These are phyloP conservation scores for Cariama cristata DNA, from an alignment of 2,113 vertebrate species.

Conservation along the genomic window DNA sequence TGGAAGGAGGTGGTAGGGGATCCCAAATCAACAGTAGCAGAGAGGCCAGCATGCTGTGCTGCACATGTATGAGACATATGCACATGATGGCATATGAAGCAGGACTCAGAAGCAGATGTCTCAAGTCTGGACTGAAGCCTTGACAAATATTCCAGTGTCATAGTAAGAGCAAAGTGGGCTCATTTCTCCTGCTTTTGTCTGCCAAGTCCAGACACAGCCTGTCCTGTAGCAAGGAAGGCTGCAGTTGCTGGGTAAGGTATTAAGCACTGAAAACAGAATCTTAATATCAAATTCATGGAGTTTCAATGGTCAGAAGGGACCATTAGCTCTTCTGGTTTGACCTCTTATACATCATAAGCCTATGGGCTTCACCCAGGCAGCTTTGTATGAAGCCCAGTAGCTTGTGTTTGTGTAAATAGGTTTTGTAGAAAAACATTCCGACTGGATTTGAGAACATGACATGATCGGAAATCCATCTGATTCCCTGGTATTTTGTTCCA, in stretches of 20 bases:
- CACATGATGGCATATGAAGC: not conserved
- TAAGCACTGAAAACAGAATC: not conserved
- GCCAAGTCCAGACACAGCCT: not conserved
- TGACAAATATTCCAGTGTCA: not conserved
- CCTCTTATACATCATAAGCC: not conserved
- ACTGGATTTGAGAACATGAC: not conserved
- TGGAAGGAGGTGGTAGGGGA: not conserved
- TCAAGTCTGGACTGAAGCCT: not conserved
- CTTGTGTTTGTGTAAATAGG: not conserved
- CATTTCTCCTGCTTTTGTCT: not conserved
- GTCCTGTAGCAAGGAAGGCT: not conserved
- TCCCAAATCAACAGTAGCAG: not conserved
- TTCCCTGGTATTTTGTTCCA: not conserved
- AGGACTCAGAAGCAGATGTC: not conserved
- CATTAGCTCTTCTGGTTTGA: not conserved
- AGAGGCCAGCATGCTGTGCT: not conserved
- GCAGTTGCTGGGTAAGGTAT: not conserved
- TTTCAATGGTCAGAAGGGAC: not conserved
- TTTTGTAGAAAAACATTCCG: not conserved
- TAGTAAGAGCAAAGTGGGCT: not conserved
- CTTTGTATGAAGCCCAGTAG: not conserved
- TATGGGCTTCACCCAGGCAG: not conserved
- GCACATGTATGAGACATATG: accelerated
- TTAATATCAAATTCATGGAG: not conserved
- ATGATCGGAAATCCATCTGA: not conserved